These are phyloP conservation scores for Hydrophis major DNA, from an alignment of 2,797 vertebrate genomes.

Conservation along the genomic window DNA sequence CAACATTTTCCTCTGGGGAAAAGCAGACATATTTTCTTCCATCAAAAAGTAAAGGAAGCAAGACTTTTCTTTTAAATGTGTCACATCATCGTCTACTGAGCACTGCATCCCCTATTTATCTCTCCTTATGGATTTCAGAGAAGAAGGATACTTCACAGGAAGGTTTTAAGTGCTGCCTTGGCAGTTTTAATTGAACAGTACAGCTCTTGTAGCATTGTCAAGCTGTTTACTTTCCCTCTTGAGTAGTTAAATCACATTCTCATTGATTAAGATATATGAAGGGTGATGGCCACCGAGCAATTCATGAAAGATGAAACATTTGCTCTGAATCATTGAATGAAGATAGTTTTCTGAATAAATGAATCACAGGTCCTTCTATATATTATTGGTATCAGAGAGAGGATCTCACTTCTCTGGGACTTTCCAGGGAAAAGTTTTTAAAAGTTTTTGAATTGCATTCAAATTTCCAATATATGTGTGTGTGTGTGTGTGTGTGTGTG, in stretches of 20 bases:
- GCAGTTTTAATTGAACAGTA: not conserved
- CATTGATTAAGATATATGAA: not conserved
- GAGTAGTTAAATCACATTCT: not conserved
- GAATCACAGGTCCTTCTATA: not conserved
- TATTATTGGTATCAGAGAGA: not conserved
- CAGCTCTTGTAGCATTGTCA: not conserved
- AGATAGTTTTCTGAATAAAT: not conserved
- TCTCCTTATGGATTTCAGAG: not conserved
- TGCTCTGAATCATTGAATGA: not conserved
- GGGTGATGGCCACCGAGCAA: not conserved
- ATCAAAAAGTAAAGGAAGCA: slow-evolving; percentile 21
- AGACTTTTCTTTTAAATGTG: not conserved
- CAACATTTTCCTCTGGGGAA: slow-evolving; percentile 17
- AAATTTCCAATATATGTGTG: not conserved
- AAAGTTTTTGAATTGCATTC: not conserved
- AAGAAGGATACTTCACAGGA: not conserved
- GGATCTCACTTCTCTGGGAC: not conserved
- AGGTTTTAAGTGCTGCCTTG: not conserved
- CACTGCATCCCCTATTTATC: not conserved
- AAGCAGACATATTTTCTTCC: slow-evolving; percentile 51
- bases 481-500: no score
- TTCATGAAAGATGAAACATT: not conserved
- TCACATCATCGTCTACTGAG: not conserved
- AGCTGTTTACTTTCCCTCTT: not conserved
- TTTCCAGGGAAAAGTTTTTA: not conserved